Evolutionary conservation across 2,888 invertebrate genomes (phyloP).

Genomic region (Oligia strigilis): DNA sequence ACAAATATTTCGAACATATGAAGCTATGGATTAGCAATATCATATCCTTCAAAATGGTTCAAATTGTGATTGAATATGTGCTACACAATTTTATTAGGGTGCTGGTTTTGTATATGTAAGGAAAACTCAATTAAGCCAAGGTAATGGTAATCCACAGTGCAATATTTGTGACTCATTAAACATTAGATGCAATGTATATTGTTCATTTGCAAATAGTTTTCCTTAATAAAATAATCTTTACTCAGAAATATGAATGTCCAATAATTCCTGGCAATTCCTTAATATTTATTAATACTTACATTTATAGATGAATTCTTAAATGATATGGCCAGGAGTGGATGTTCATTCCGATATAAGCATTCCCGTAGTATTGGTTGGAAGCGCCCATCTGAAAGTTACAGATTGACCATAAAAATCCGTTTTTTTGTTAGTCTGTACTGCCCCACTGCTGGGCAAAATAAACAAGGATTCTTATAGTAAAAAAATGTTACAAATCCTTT

Average conservation of each 20-base stretch:
- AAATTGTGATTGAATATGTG: too few relatives aligned
- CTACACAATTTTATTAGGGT: too few relatives aligned
- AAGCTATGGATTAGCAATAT: too few relatives aligned
- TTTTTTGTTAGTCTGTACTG: neutral
- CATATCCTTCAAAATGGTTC: too few relatives aligned
- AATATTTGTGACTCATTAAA: conserved; percentile 18
- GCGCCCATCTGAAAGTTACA: conserved; percentile 91
- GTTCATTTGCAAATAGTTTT: conserved; percentile 10
- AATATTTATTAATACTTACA: conserved; percentile 72
- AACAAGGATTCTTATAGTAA: neutral
- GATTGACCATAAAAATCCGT: neutral
- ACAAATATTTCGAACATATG: too few relatives aligned
- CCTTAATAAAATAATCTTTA: neutral
- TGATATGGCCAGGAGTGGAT: conserved; percentile 93
- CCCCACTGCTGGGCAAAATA: neutral
- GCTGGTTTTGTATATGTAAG: neutral
- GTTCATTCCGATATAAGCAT: conserved; percentile 93
- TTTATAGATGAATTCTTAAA: conserved; percentile 94
- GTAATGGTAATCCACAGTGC: neutral
- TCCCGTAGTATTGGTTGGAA: conserved; percentile 94
- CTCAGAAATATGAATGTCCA: neutral
- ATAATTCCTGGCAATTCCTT: neutral
- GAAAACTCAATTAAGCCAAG: conserved; percentile 11
- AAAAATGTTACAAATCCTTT: neutral
- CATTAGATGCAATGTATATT: neutral